Percentiles rank a stretch among this genome's conserved stretches.
These are phyloP conservation scores for Orius laevigatus DNA, from an alignment of 1,140 invertebrate genomes.

Conservation along the genomic window DNA sequence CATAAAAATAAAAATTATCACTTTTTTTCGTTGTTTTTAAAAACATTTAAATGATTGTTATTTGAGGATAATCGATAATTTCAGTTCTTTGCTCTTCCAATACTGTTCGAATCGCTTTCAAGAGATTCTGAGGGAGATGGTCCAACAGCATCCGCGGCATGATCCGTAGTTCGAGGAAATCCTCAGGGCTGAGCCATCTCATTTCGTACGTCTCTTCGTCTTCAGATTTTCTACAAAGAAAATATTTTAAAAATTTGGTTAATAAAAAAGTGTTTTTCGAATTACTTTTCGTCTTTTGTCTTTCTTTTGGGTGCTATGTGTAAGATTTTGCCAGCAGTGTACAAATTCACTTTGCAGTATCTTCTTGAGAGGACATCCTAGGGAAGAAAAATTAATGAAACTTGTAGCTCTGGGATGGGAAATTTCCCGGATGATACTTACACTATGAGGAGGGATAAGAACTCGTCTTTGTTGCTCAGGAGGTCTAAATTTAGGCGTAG, in stretches of 20 bases:
- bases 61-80: constrained; percentile 21
- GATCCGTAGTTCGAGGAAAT: constrained; percentile 54
- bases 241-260: constrained; percentile 1
- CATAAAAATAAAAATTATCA: no score
- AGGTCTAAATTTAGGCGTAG: constrained; percentile 21
- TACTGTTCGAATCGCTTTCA: constrained; percentile 43
- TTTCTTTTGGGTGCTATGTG: constrained; percentile 38
- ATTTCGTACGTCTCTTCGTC: constrained; percentile 38
- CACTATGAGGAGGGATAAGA: constrained; percentile 15
- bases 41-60: constrained; percentile 19
- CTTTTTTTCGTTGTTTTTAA: background rate
- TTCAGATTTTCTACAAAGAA: constrained; percentile 33
- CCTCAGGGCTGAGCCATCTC: constrained; percentile 55
- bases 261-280: constrained; percentile 9
- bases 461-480: constrained; percentile 13
- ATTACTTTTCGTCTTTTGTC: constrained; percentile 43
- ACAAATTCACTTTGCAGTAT: constrained; percentile 48
- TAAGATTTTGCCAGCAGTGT: constrained; percentile 51
- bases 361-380: constrained; percentile 45
- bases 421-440: constrained; percentile 5
- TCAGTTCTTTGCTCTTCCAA: constrained; percentile 31
- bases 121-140: constrained; percentile 53
- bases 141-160: constrained; percentile 62
- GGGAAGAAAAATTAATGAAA: constrained; percentile 16
- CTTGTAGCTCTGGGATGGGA: background rate